Base-by-base conservation (phyloP, 2,888 invertebrate species). In the Pemphredon lugubris region DNA sequence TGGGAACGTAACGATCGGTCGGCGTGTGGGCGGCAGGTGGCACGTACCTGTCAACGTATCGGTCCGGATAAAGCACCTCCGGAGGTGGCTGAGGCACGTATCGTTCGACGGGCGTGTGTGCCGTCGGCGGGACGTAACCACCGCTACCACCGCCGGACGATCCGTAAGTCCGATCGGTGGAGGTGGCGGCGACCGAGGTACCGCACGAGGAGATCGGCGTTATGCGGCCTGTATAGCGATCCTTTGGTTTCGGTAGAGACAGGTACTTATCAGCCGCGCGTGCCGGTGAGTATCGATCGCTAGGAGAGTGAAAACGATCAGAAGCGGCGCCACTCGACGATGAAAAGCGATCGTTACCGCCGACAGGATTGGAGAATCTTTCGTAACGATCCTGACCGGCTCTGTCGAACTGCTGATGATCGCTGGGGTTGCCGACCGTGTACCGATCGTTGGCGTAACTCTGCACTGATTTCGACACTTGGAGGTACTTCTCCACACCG, bases 81-180 rank as follows among this genome's bases (percentile, higher is more conserved):
- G 88, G 87, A 0, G 90, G 88, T 20, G 90, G 90, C 58, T 90
- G 90, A 63, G 94, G 94, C 83, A 94, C 94, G 87, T 94, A 94
- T 84, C 94, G 92, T 90, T 94, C 94, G 80, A 94, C 94, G 30
- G 94, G 94, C 83, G 93, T 93, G 89, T 94, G 94, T 40, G 94
- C 94, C 76, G 94, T 93, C 16, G 94, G 94, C 5, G 94, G 94
- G 75, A 94, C 92, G 82, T 94, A 94, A 55, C 81, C 71, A 14
- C 57, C 69, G 34, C 63, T 47, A 5, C 54, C 63, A 9, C 20
- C 63, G 11, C 20, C 64, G 14, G 78, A 74, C 7, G 85, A 75
- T 6, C 81, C 80, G 59, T 87, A 88, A 14, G 82, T 75, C 42
- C 87, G 81, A 21, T 88, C 89, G 6, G 84, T 75, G 2, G 83